Evolutionary conservation across 2,113 vertebrate genomes (phyloP).

Genomic region (Eulemur macaco): DNA sequence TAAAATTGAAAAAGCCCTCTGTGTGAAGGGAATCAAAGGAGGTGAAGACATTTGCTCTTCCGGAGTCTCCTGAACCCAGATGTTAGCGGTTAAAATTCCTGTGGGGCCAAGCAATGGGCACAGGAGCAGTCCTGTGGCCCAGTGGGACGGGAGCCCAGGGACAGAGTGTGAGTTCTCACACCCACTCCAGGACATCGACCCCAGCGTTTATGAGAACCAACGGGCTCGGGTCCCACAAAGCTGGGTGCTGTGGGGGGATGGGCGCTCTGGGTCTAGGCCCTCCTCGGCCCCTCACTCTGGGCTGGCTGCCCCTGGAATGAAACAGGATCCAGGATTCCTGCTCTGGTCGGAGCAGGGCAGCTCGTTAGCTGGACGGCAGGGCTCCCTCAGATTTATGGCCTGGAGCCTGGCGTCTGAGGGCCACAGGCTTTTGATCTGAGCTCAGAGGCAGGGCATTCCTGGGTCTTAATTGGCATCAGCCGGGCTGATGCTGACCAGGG

Average conservation of each 20-base stretch:
- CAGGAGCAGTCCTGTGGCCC: not conserved
- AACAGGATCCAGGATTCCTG: not conserved
- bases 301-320: not conserved
- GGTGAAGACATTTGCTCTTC: constrained; percentile 69
- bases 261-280: not conserved
- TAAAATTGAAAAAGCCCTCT: constrained; percentile 69
- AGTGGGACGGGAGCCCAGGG: not conserved
- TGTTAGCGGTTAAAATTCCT: constrained; percentile 75
- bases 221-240: not conserved
- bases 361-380: constrained; percentile 34
- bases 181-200: not conserved
- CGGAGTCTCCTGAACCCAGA: constrained; percentile 62
- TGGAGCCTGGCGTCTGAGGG: not conserved
- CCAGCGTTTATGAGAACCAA: not conserved
- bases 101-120: constrained; percentile 32
- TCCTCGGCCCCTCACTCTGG: not conserved
- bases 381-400: constrained; percentile 58
- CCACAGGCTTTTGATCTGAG: constrained; percentile 66
- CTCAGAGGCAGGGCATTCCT: constrained; percentile 32
- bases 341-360: not conserved
- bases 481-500: constrained; percentile 38
- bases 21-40: constrained; percentile 69
- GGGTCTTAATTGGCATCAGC: constrained; percentile 56
- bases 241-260: not conserved
- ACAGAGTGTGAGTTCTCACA: rapidly evolving